Evolutionary conservation across 2,888 invertebrate genomes (phyloP), one percentile per base, ranked within the genome.

Genomic region (Coecobrya sp.): DNA sequence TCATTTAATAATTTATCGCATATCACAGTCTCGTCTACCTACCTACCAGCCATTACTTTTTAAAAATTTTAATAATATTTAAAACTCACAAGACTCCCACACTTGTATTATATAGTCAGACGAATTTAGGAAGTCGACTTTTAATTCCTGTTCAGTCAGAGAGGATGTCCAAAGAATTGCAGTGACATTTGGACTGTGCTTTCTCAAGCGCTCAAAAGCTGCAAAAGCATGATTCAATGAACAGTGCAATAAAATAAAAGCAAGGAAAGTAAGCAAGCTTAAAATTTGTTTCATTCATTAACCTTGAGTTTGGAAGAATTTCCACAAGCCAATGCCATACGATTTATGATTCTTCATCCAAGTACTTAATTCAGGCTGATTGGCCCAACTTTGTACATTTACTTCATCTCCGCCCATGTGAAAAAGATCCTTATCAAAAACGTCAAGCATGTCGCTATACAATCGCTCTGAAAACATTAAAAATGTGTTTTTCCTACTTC

Each of bases 91-190:
- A 0, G 97, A 96, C 42, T 98, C 97, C 98, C 98, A 98, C 0
- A 91, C 86, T 96, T 98, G 98, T 94, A 98, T 97, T 82, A 98
- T 98, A 95, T 98, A 98, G 25, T 97, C 97, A 7, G 97, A 96
- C 30, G 97, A 97, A 95, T 97, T 96, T 79, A 98, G 95, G 95
- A 96, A 97, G 22, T 97, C 95, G 4, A 97, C 96, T 7, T 98
- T 96, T 94, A 97, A 96, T 16, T 96, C 96, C 89, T 96, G 96
- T 85, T 97, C 97, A 0, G 98, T 98, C 45, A 98, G 95, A 0
- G 97, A 97, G 95, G 98, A 98, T 0, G 98, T 98, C 98, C 98
- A 98, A 93, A 98, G 95, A 73, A 98, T 97, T 7, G 97, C 96
- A 95, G 97, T 97, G 0, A 97, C 95, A 86, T 97, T 95, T 0